Evolutionary conservation across 2,888 invertebrate genomes (phyloP), one percentile per base, ranked within the genome.

Genomic region (Orthosia incerta): DNA sequence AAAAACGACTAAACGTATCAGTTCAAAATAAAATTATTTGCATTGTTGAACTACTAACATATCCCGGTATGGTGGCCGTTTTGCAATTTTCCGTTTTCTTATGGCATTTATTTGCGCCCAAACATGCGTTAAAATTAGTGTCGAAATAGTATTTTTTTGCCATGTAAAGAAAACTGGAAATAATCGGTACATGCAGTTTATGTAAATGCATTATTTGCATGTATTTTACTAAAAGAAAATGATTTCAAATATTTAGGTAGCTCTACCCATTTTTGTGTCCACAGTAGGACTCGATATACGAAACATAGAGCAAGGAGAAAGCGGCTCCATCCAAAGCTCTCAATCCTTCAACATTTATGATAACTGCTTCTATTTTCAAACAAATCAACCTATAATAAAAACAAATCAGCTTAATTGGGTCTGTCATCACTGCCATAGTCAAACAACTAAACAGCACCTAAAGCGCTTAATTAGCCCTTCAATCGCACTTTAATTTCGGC

Each of bases 401-500:
- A 50, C 9, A 72, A 79, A 72, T 72, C 59, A 13, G 9, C 18
- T 60, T 62, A 73, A 74, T 66, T 69, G 60, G 53, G 46, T 53
- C 31, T 63, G 68, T 53, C 71, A 62, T 61, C 57, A 23, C 20
- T 55, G 15, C 55, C n/a, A 72, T 66, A 68, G 51, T 61, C 60
- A 74, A 55, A 71, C 72, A 70, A 74, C 65, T 60, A 71, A 80
- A 83, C 80, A 89, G 85, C 88, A 84, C 74, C 80, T 85, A 82
- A 82, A 89, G 87, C 82, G 89, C 91, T 94, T 94, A 94, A 94
- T 94, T 94, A 94, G 91, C 83, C 85, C 87, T 87, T 86, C 82
- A 86, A 89, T 89, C 83, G 90, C 91, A 90, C 89, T 86, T 91
- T 89, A 87, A 91, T 91, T 90, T 90, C 89, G 83, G 84, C 79